Conservation (phyloP, 1,140 invertebrate genomes). For the Pectinophora gossypiella region DNA sequence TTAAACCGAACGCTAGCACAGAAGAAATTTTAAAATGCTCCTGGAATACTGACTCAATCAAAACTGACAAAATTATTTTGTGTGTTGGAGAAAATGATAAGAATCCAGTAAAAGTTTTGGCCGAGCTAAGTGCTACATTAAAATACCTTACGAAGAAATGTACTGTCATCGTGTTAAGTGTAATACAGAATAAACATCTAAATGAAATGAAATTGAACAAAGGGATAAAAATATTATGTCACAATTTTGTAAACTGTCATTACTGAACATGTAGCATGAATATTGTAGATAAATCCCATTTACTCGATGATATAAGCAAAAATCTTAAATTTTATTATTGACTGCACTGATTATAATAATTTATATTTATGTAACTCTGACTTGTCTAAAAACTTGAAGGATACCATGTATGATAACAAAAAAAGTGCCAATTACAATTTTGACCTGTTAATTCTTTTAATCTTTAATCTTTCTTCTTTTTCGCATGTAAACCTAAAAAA, state of each 20-base stretch:
- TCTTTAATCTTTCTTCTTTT: too few relatives aligned
- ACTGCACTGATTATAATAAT: slow-evolving; percentile 6
- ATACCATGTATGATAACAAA: too few relatives aligned
- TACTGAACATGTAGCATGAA: slow-evolving; percentile 5
- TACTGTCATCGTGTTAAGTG: neutral
- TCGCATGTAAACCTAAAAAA: slow-evolving; percentile 2
- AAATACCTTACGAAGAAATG: neutral
- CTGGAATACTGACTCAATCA: neutral
- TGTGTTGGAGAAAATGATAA: slow-evolving; percentile 15
- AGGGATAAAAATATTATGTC: slow-evolving; percentile 6
- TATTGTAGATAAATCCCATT: too few relatives aligned
- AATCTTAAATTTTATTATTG: too few relatives aligned
- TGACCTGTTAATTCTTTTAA: too few relatives aligned
- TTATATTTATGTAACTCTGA: too few relatives aligned
- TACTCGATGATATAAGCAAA: too few relatives aligned
- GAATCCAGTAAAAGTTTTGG: slow-evolving; percentile 3
- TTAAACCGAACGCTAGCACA: slow-evolving; percentile 5
- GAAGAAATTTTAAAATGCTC: slow-evolving; percentile 9
- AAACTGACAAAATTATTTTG: slow-evolving; percentile 6
- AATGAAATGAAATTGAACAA: slow-evolving; percentile 9
- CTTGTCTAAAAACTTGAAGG: too few relatives aligned
- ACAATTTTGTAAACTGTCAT: slow-evolving; percentile 9
- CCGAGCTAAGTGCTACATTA: slow-evolving; percentile 3
- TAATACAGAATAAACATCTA: slow-evolving; percentile 3
- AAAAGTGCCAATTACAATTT: too few relatives aligned